These are phyloP conservation scores for Eciton burchellii DNA, from an alignment of 1,140 invertebrate genomes.

Conservation along the genomic window DNA sequence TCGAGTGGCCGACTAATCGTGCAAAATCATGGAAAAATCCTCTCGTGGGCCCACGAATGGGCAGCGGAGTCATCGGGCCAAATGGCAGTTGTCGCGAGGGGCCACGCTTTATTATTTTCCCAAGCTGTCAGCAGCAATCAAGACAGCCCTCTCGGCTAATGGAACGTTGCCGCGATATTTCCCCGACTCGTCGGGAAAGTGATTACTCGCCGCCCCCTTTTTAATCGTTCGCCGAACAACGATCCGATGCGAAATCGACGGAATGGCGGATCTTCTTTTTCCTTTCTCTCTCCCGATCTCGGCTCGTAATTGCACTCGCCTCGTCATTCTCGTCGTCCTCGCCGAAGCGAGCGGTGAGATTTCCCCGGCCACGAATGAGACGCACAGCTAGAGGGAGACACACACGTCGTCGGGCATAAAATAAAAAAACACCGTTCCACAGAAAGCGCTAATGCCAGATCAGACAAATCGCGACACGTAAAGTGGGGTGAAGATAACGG, in stretches of 20 bases:
- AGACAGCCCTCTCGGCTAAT: not conserved
- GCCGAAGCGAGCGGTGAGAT: slow-evolving; percentile 5
- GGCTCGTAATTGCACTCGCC: not conserved
- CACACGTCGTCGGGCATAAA: slow-evolving; percentile 19
- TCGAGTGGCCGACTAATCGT: not conserved
- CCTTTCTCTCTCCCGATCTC: not conserved
- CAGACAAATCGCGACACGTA: slow-evolving; percentile 36
- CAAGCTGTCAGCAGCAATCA: not conserved
- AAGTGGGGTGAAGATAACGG: not conserved
- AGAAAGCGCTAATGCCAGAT: slow-evolving; percentile 46
- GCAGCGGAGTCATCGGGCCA: not conserved
- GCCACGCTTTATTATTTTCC: not conserved
- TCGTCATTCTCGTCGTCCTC: not conserved
- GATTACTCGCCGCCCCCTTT: not conserved
- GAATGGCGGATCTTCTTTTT: not conserved
- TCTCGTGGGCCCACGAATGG: not conserved
- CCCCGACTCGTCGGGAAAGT: not conserved
- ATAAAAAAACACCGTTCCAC: slow-evolving; percentile 33
- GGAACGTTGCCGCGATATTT: slow-evolving; percentile 7
- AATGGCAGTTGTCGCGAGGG: not conserved
- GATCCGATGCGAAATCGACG: no score
- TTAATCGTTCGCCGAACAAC: not conserved
- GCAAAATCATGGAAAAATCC: not conserved
- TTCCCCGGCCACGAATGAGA: slow-evolving; percentile 6
- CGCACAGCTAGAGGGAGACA: not conserved